Evolutionary conservation across 2,888 invertebrate genomes (phyloP).

Genomic region (Andrena trimmerana): DNA sequence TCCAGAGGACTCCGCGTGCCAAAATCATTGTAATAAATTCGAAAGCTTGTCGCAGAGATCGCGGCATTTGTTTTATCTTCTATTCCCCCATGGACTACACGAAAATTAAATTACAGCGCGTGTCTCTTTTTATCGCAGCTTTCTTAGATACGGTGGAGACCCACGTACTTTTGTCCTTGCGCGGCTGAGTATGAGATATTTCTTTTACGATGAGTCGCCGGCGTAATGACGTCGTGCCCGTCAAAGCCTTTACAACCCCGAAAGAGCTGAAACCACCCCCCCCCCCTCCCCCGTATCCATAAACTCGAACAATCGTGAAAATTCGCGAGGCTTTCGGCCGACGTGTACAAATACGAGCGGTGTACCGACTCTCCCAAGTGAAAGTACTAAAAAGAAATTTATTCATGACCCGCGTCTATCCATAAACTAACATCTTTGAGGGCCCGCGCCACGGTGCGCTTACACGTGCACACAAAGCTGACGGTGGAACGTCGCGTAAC

Average conservation of each 20-base stretch:
- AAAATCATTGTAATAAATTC: neutral
- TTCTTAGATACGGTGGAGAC: neutral
- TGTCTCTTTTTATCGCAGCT: constrained; percentile 5
- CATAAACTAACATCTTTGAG: constrained; percentile 50
- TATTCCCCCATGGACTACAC: neutral
- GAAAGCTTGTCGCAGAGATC: too few species aligned
- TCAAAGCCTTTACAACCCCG: constrained; percentile 45
- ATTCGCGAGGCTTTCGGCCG: constrained; percentile 36
- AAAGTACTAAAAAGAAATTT: constrained; percentile 63
- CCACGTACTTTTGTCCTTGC: constrained; percentile 7
- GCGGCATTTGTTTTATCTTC: neutral
- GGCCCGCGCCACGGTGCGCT: neutral
- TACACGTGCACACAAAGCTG: neutral
- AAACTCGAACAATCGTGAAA: constrained; percentile 57
- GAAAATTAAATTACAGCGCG: constrained; percentile 31
- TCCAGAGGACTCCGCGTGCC: neutral
- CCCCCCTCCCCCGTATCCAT: constrained; percentile 41
- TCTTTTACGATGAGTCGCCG: constrained; percentile 39
- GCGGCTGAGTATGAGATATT: constrained; percentile 13
- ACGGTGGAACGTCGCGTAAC: constrained; percentile 22
- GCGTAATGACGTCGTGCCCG: constrained; percentile 24
- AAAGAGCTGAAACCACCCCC: constrained; percentile 36
- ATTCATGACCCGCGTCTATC: constrained; percentile 60
- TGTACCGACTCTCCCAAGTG: neutral
- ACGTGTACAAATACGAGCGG: constrained; percentile 35